These are phyloP conservation scores for Aquatica leii DNA, from an alignment of 2,888 invertebrate genomes.

Conservation along the genomic window DNA sequence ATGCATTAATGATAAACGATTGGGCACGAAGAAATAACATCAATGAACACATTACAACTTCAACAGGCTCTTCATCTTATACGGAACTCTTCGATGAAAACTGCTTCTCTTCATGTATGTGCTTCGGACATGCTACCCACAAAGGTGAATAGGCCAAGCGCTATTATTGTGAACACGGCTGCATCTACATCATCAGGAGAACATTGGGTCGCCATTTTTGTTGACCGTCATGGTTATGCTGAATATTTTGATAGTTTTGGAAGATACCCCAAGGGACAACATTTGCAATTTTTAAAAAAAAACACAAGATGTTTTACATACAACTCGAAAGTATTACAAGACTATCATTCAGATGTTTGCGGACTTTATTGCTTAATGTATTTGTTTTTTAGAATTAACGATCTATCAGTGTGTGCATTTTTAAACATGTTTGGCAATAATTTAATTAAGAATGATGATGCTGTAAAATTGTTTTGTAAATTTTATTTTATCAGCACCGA, in stretches of 20 bases:
- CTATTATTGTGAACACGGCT: constrained; percentile 12
- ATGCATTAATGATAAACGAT: constrained; percentile 6
- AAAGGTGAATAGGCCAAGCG: not conserved
- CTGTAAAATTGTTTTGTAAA: too few species aligned
- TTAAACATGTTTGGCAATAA: not conserved
- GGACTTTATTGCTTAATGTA: constrained; percentile 14
- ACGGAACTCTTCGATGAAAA: not conserved
- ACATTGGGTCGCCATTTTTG: constrained; percentile 18
- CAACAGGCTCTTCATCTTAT: not conserved
- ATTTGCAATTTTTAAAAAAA: constrained; percentile 13
- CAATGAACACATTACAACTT: constrained; percentile 17
- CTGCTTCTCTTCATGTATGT: constrained; percentile 10
- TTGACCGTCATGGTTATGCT: not conserved
- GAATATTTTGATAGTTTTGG: constrained; percentile 20
- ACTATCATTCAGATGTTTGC: constrained; percentile 8
- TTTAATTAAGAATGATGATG: not conserved
- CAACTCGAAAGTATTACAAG: constrained; percentile 5
- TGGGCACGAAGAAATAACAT: not conserved
- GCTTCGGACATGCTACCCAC: constrained; percentile 14
- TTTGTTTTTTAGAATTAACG: constrained; percentile 1
- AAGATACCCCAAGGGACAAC: constrained; percentile 1
- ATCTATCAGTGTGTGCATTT: not conserved
- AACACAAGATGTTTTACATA: not conserved
- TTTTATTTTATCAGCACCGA: too few species aligned
- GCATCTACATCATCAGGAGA: constrained; percentile 2